Evolutionary conservation across 1,140 invertebrate genomes (phyloP).

Genomic region (Drosophila novamexicana): DNA sequence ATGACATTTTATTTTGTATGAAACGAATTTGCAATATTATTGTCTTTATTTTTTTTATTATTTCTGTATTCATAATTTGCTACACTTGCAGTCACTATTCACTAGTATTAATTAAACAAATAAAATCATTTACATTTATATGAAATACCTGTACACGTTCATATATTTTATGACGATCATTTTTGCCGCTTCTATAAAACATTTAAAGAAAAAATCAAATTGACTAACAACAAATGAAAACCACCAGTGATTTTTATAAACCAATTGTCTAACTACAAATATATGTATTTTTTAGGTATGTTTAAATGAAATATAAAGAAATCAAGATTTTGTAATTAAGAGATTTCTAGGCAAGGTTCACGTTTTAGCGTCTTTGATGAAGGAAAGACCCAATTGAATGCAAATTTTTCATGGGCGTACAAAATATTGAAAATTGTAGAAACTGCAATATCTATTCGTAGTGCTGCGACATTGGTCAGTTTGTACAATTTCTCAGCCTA

Average conservation of each 20-base stretch:
- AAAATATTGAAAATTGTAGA: conserved; percentile 16
- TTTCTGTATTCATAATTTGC: conserved; percentile 38
- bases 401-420: conserved; percentile 14
- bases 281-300: conserved; percentile 36
- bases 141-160: conserved; percentile 34
- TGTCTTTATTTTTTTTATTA: conserved; percentile 33
- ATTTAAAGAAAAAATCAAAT: conserved; percentile 56
- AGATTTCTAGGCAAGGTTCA: conserved; percentile 27
- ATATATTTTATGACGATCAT: conserved; percentile 54
- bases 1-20: conserved; percentile 46
- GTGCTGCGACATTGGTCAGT: background rate
- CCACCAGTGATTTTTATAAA: conserved; percentile 80
- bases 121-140: conserved; percentile 46
- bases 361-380: conserved; percentile 26
- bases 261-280: conserved; percentile 60
- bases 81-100: conserved; percentile 67
- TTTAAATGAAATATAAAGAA: conserved; percentile 29
- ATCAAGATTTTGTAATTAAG: conserved; percentile 14
- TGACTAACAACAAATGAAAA: conserved; percentile 59
- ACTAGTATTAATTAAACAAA: conserved; percentile 63
- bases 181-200: conserved; percentile 67
- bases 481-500: conserved; percentile 4
- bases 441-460: background rate
- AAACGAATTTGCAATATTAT: conserved; percentile 56
- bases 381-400: conserved; percentile 6